Percentiles rank a stretch among this genome's conserved stretches.
phyloP scores from a whole-genome alignment of 2,113 vertebrate genomes.

The Caretta caretta region DNA sequence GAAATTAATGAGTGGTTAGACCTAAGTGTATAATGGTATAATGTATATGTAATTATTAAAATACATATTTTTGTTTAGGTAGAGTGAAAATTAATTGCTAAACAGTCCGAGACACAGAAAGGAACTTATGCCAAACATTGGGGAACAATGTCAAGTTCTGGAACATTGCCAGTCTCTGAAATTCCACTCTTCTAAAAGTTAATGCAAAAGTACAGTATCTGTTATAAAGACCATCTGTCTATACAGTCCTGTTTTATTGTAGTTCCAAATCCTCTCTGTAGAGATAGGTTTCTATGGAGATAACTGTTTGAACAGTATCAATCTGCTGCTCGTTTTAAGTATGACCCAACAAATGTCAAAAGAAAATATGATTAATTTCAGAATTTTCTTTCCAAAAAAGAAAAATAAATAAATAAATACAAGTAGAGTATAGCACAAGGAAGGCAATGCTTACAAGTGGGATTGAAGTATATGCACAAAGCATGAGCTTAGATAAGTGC shows the following conservation, averaged over 20 bases:
- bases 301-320: conserved; percentile 30
- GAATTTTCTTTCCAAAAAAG: not conserved
- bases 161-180: conserved; percentile 17
- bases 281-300: not conserved
- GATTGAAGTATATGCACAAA: not conserved
- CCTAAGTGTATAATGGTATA: not conserved
- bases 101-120: not conserved
- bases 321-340: conserved; percentile 1
- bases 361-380: not conserved
- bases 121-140: conserved; percentile 1
- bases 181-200: not conserved
- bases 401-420: not conserved
- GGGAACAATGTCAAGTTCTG: not conserved
- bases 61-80: not conserved
- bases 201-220: not conserved
- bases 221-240: conserved; percentile 32
- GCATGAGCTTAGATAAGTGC: not conserved
- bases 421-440: not conserved
- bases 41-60: not conserved
- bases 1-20: conserved; percentile 25
- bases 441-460: not conserved
- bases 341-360: conserved; percentile 2
- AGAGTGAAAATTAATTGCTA: not conserved
- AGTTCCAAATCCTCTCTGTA: not conserved
- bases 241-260: not conserved